Evolutionary conservation across 2,888 invertebrate species (phyloP).

Genomic region (Spicauda simplicius): DNA sequence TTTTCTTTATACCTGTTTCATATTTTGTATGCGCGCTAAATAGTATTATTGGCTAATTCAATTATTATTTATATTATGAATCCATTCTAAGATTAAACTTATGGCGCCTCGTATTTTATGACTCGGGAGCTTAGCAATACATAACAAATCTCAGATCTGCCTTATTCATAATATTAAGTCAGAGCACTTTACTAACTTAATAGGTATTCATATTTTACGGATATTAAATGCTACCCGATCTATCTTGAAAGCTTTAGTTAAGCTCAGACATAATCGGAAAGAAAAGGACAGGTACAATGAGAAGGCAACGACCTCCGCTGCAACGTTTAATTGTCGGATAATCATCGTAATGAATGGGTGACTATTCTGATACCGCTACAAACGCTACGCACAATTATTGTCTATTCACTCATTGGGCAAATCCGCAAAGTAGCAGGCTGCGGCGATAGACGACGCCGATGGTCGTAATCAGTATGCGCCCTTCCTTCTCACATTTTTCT

Average conservation of each 20-base stretch:
- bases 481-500: constrained; percentile 76
- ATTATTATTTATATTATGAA: no score
- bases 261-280: constrained; percentile 20
- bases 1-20: no score
- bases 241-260: constrained; percentile 4
- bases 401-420: constrained; percentile 70
- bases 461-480: constrained; percentile 64
- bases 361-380: constrained; percentile 57
- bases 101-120: no score
- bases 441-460: constrained; percentile 48
- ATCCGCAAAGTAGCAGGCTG: constrained; percentile 54
- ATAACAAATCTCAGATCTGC: no score
- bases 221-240: constrained; percentile 5
- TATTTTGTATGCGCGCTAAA: no score
- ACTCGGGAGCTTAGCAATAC: no score
- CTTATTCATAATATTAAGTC: no score
- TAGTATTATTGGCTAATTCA: no score
- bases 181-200: no score
- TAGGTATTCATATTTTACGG: neutral
- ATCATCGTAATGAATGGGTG: constrained; percentile 72
- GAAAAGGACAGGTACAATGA: constrained; percentile 29
- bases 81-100: no score
- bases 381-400: constrained; percentile 61
- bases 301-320: constrained; percentile 67
- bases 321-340: constrained; percentile 66